Percentiles rank a stretch among this genome's conserved stretches.
Evolutionary conservation across 2,888 invertebrate genomes (phyloP).

Genomic region (Drosophila siamana): DNA sequence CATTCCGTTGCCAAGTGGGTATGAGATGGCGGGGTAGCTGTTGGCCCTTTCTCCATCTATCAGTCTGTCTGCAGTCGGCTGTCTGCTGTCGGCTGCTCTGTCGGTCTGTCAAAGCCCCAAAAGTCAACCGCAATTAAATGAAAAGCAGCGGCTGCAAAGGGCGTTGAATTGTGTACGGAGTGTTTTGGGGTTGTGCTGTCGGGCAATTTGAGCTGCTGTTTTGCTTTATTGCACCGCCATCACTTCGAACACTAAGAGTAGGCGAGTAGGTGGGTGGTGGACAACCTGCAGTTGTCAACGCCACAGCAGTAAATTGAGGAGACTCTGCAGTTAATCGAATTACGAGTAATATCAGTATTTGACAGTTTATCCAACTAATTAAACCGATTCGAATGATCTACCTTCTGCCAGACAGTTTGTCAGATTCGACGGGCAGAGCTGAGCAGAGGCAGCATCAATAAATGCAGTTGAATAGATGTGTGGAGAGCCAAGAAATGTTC

Average conservation of each 20-base stretch:
- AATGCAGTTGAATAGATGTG: neutral
- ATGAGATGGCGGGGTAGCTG: conserved; percentile 8
- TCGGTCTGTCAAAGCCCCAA: conserved; percentile 65
- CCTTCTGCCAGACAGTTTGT: conserved; percentile 5
- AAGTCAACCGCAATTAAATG: conserved; percentile 79
- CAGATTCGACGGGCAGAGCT: neutral
- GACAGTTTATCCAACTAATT: conserved; percentile 64
- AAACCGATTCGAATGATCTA: conserved; percentile 41
- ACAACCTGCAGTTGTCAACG: conserved; percentile 52
- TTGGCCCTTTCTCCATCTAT: conserved; percentile 10
- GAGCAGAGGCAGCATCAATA: no score
- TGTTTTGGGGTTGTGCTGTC: conserved; percentile 36
- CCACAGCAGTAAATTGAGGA: conserved; percentile 17
- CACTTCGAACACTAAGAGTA: neutral
- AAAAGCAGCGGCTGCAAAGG: conserved; percentile 60
- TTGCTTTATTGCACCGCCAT: conserved; percentile 36
- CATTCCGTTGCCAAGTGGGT: conserved; percentile 72
- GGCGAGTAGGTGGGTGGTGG: neutral
- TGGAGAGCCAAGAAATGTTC: neutral
- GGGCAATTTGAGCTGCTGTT: conserved; percentile 53
- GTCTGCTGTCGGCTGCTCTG: conserved; percentile 11
- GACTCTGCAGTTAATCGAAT: conserved; percentile 54
- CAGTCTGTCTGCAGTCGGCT: conserved; percentile 8
- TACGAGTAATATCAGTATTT: conserved; percentile 43
- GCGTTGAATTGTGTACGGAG: conserved; percentile 51